Conservation (phyloP, 1,140 invertebrate genomes). For the Euschistus heros region DNA sequence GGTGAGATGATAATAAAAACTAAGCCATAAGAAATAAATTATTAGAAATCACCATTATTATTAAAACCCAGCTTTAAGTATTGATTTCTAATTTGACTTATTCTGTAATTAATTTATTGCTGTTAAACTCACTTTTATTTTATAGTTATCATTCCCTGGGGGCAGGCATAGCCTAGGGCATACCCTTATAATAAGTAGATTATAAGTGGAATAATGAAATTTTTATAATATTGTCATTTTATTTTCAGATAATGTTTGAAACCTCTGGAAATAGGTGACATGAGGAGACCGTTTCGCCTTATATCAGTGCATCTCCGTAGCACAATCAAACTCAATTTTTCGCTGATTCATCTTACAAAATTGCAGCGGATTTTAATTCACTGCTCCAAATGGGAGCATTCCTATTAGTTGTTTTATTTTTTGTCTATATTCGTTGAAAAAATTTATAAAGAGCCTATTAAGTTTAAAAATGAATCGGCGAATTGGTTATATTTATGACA, state of each 20-base stretch:
- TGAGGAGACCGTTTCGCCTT: neutral
- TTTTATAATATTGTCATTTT: neutral
- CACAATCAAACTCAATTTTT: neutral
- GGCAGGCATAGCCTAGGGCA: no score
- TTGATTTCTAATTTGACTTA: no score
- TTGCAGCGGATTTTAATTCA: neutral
- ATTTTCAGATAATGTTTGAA: conserved; percentile 19
- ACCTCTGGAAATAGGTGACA: conserved; percentile 2
- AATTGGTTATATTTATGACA: no score
- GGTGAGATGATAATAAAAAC: no score
- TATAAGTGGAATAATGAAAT: no score
- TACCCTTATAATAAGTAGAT: no score
- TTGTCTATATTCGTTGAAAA: neutral
- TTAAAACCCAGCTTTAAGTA: no score
- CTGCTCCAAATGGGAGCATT: neutral
- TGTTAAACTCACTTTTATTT: no score
- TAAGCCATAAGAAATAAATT: no score
- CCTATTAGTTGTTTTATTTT: neutral
- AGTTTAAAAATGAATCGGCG: neutral
- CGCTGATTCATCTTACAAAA: neutral
- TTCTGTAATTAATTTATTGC: no score
- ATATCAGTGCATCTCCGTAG: conserved; percentile 2
- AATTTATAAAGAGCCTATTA: neutral
- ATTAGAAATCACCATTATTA: no score
- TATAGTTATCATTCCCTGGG: no score